Evolutionary conservation across 2,113 vertebrate genomes (phyloP), one percentile per base, ranked within the genome.

Genomic region (Haemorhous mexicanus): DNA sequence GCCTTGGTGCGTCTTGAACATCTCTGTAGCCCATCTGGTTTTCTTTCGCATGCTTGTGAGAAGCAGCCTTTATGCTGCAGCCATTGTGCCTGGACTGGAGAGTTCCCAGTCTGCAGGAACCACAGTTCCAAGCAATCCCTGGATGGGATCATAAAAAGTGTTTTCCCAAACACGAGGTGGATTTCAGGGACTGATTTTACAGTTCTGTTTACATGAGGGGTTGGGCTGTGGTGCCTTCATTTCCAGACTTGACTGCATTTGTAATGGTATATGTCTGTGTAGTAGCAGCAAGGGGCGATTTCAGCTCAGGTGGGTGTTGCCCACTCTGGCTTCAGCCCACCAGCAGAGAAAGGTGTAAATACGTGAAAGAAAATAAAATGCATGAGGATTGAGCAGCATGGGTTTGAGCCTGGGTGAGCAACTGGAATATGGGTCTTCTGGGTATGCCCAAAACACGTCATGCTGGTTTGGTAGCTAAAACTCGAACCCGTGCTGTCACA

Each of bases 311-410:
- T 16, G 21, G 35, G 13, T 2, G 6, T 59, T 89, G 55, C 47
- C 46, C 5, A 1, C 69, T 89, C 61, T 89, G 69, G 11, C 77
- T 87, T 93, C 52, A 64, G 39, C 74, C 56, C 50, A 16, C 13
- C 49, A 73, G 44, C 74, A 46, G 44, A 90, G 37, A 46, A 41
- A 90, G 41, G 10, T 50, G 12, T 76, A 73, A 90, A 69, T 41
- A 27, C 0, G 0, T 32, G 66, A 63, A 85, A 87, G 43, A 87
- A 75, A 59, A 56, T 7, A 28, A 50, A 89, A 87, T 0, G 7
- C 0, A 3, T 16, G 49, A 80, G 16, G 41, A 12, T 58, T 14
- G 26, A 66, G 74, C 33, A 68, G 52, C 0, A 0, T 19, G 58
- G 22, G 14, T 62, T 86, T 83, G 17, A 77, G 75, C 43, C 44